Evolutionary conservation across 2,797 vertebrate genomes (phyloP).

Genomic region (Acestrorhynchus altus): DNA sequence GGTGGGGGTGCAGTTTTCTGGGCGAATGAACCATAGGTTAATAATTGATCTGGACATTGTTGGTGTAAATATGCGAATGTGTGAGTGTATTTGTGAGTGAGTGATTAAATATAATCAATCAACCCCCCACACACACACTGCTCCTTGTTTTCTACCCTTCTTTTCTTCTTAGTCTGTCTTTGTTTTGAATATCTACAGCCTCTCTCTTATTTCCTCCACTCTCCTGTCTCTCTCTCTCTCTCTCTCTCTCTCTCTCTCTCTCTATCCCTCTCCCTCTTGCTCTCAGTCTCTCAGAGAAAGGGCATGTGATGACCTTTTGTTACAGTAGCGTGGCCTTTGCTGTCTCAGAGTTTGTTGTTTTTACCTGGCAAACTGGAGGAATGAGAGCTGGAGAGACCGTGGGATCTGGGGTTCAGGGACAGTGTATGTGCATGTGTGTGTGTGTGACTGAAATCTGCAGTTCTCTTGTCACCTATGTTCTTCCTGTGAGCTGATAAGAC

Average conservation of each 20-base stretch:
- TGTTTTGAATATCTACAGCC: neutral
- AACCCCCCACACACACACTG: too few species aligned
- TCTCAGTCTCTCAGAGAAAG: conserved; percentile 58
- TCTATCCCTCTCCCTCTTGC: conserved; percentile 4
- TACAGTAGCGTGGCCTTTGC: conserved; percentile 65
- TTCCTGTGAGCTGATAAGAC: conserved; percentile 46
- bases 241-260: neutral
- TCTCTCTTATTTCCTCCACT: too few species aligned
- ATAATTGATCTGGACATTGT: conserved; percentile 40
- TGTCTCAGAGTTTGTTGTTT: conserved; percentile 58
- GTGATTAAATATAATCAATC: conserved; percentile 29
- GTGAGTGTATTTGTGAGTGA: conserved; percentile 24
- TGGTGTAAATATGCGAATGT: conserved; percentile 39
- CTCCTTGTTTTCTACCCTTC: neutral
- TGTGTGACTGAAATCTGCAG: conserved; percentile 24
- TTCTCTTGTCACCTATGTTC: conserved; percentile 38
- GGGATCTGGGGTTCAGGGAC: conserved; percentile 32
- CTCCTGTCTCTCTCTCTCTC: neutral
- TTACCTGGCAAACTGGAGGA: conserved; percentile 61
- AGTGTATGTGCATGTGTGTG: neutral
- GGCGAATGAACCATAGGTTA: conserved; percentile 30
- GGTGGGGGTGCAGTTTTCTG: conserved; percentile 19
- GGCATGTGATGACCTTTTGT: conserved; percentile 72
- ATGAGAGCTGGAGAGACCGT: conserved; percentile 33
- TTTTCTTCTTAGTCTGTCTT: neutral